phyloP scores from a whole-genome alignment of 2,113 vertebrate genomes.

The Condylura cristata region DNA sequence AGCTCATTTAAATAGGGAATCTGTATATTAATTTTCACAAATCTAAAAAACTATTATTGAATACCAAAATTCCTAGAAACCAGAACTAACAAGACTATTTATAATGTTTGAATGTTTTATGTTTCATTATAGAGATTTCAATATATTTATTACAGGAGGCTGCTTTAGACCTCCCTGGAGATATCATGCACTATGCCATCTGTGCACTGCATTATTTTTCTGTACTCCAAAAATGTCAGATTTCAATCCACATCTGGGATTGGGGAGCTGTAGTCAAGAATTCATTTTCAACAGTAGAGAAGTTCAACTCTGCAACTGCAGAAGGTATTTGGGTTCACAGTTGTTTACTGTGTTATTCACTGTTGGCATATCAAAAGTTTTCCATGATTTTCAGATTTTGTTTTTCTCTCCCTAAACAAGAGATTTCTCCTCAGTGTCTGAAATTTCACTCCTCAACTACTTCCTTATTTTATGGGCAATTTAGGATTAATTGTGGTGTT shows the following conservation, averaged over 20 bases:
- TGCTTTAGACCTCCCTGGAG: slow-evolving; percentile 21
- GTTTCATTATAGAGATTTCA: slow-evolving; percentile 42
- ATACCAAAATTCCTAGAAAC: not conserved
- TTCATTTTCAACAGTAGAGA: not conserved
- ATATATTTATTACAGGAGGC: slow-evolving; percentile 10
- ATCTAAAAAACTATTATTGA: not conserved
- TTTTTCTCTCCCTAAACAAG: not conserved
- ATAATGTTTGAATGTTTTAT: not conserved
- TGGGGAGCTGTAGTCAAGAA: not conserved
- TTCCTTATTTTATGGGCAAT: not conserved
- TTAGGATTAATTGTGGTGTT: not conserved
- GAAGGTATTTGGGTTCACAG: not conserved
- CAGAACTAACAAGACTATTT: slow-evolving; percentile 15
- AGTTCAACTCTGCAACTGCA: not conserved
- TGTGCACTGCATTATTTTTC: not conserved
- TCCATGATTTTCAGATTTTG: not conserved
- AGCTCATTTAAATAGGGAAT: not conserved
- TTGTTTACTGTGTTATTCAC: not conserved
- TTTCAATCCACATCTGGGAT: slow-evolving; percentile 29
- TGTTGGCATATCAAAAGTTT: not conserved
- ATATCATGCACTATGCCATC: not conserved
- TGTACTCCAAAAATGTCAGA: not conserved
- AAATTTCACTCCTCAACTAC: not conserved
- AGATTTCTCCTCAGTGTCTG: not conserved
- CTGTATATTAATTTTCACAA: not conserved